These are phyloP conservation scores for Apaloderma vittatum DNA, from an alignment of 2,113 vertebrate species.

Conservation along the genomic window DNA sequence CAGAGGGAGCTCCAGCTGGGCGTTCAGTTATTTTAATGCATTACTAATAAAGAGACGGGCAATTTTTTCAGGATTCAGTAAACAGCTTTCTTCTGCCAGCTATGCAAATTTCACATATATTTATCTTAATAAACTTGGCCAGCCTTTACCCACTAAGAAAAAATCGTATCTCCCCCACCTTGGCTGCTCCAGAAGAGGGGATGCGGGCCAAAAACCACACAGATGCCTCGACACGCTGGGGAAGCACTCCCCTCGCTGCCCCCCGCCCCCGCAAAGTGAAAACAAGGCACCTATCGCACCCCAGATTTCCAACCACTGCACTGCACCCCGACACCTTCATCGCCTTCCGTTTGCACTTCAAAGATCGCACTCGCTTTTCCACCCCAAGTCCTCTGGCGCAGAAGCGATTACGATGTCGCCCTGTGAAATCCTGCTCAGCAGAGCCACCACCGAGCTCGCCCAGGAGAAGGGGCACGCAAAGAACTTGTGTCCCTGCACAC, in stretches of 20 bases:
- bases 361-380: neutral
- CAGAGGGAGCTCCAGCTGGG: fast-evolving
- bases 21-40: neutral
- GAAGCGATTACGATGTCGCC: neutral
- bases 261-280: neutral
- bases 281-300: neutral
- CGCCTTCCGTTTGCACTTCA: neutral
- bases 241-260: neutral
- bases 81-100: neutral
- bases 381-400: neutral
- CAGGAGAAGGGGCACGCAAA: neutral
- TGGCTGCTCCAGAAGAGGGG: fast-evolving
- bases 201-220: neutral
- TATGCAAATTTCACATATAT: neutral
- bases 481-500: fast-evolving
- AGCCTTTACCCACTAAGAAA: neutral
- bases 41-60: neutral
- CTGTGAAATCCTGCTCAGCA: neutral
- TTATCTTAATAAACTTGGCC: neutral
- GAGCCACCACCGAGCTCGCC: neutral
- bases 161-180: fast-evolving
- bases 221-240: fast-evolving
- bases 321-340: neutral
- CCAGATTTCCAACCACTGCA: neutral
- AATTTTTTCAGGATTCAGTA: neutral